Evolutionary conservation across 35 echinoderm and acorn worm species (phyloP).

Genomic region (Heliocidaris tuberculata): DNA sequence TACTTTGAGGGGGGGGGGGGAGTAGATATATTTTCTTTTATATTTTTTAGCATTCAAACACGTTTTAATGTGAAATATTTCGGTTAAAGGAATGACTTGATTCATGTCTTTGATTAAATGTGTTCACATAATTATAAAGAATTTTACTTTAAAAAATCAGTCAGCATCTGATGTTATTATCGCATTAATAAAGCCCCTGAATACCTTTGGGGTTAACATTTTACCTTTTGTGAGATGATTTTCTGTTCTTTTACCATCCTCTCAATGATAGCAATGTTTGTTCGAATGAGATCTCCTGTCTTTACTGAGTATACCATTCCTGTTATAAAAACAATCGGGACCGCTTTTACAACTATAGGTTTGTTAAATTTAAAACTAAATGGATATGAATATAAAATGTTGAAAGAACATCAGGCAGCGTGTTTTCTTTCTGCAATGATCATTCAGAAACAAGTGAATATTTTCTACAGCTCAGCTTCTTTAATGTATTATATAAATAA

Average conservation of each 20-base stretch:
- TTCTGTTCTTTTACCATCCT: neutral
- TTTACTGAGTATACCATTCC: conserved; percentile 47
- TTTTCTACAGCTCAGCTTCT: too few relatives aligned
- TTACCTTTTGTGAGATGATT: conserved; percentile 39
- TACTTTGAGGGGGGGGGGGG: too few relatives aligned
- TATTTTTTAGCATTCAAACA: too few relatives aligned
- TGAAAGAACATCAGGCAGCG: too few relatives aligned
- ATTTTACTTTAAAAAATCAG: too few relatives aligned
- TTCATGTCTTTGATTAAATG: neutral
- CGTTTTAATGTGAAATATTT: neutral
- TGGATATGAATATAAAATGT: too few relatives aligned
- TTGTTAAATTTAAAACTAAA: too few relatives aligned
- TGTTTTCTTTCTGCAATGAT: too few relatives aligned
- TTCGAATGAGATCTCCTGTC: conserved; percentile 26
- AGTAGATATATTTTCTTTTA: too few relatives aligned
- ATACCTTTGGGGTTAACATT: neutral
- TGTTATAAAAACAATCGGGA: neutral
- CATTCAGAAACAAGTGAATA: too few relatives aligned
- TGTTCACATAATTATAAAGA: neutral
- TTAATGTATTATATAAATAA: too few relatives aligned
- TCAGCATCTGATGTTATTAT: neutral
- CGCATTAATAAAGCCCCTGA: neutral
- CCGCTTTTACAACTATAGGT: too few relatives aligned
- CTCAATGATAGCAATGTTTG: conserved; percentile 30
- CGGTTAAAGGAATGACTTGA: neutral